phyloP scores from a whole-genome alignment of 2,113 vertebrate species.

The Ardeotis arabs region DNA sequence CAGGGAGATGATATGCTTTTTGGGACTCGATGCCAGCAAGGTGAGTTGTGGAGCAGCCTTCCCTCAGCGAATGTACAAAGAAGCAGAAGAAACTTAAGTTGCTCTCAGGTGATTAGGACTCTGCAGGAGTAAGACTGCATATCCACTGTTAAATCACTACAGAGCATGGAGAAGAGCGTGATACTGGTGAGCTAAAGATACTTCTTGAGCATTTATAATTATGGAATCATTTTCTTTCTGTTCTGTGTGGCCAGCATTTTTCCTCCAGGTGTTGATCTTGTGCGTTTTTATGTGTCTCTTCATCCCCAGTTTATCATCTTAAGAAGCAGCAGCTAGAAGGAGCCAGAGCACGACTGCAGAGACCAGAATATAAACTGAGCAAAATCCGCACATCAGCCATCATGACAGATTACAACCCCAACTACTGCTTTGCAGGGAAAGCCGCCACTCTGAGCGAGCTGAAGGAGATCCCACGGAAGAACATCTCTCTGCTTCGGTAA shows the following conservation, averaged over 20 bases:
- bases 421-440: slow-evolving; percentile 91
- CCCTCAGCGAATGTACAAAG: not conserved
- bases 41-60: not conserved
- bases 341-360: slow-evolving; percentile 80
- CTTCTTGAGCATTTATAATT: not conserved
- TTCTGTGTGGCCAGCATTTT: not conserved
- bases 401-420: slow-evolving; percentile 93
- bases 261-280: not conserved
- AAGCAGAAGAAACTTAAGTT: not conserved
- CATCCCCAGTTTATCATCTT: slow-evolving; percentile 83
- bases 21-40: not conserved
- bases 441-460: slow-evolving; percentile 81
- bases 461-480: slow-evolving; percentile 89
- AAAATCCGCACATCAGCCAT: slow-evolving; percentile 89
- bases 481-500: slow-evolving; percentile 90
- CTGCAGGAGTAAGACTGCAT: not conserved
- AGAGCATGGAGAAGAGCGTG: not conserved
- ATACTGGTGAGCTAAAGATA: not conserved
- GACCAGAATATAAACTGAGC: slow-evolving; percentile 89
- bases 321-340: slow-evolving; percentile 85
- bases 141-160: not conserved
- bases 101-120: not conserved
- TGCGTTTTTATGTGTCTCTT: not conserved
- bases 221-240: not conserved
- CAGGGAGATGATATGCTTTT: not conserved